Evolutionary conservation across 2,888 invertebrate species (phyloP), one percentile per base, ranked within the genome.

Genomic region (Synergus itoensis): DNA sequence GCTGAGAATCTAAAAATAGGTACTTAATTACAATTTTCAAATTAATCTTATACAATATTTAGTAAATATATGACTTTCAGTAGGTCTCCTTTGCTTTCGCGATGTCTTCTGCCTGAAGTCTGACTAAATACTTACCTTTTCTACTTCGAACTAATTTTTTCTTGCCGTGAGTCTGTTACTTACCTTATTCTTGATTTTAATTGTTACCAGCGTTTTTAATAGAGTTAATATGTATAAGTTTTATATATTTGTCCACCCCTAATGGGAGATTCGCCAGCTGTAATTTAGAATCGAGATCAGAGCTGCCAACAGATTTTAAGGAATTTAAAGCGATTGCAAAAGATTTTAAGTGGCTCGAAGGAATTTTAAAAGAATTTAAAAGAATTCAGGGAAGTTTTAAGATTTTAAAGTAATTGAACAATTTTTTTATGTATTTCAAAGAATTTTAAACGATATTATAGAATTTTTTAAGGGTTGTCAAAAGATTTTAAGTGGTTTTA

Each of bases 41-140:
- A 57, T 57, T 57, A 18, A 57, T 18, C 9, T 3, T 2, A 57
- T 57, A 57, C 18, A 18, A 3, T n/a, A 18, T 57, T 57, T 18
- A 16, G 3, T 1, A 57, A 9, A 18, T n/a, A 18, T 57, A 18
- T 18, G 2, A 18, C 18, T 57, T 57, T 9, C 11, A 11, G 0
- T 57, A 7, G 18, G 3, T n/a, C 53, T n/a, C n/a, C 53, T 1
- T n/a, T 8, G n/a, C n/a, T n/a, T 53, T 53, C n/a, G 3, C n/a
- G 3, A 9, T 18, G 18, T 4, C 18, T 57, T 9, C 9, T 57
- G 9, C 9, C 18, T 57, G 18, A 9, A 57, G 69, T 36, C 48
- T 28, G 69, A 48, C 69, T 21, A 48, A 69, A 69, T 16, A 28
- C 36, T 69, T 69, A 69, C 69, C 48, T 48, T 48, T 69, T 69